phyloP scores from a whole-genome alignment of 2,888 invertebrate species.

The Lepeophtheirus nordmannii region DNA sequence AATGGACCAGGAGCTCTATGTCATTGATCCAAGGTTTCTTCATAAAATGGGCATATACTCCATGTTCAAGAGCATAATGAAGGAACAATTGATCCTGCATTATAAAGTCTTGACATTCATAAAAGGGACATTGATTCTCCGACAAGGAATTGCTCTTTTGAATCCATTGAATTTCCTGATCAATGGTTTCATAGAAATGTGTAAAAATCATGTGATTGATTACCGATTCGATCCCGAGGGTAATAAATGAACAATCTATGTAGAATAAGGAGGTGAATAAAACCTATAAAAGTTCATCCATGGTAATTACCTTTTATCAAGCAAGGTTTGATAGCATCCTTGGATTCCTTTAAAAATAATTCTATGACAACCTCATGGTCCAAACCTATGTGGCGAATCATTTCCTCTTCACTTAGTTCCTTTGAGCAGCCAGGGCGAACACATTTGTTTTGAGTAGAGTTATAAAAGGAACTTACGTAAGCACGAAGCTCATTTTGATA shows the following conservation, averaged over 20 bases:
- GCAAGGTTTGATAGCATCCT: neutral
- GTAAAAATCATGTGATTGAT: neutral
- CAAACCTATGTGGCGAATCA: neutral
- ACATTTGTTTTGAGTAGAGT: too few relatives aligned
- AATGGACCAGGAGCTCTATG: neutral
- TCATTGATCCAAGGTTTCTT: neutral
- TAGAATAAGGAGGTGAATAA: neutral
- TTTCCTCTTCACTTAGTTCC: neutral
- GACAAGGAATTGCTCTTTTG: neutral
- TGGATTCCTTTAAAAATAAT: neutral
- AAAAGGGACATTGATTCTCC: neutral
- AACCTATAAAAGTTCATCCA: too few relatives aligned
- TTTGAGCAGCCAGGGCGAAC: too few relatives aligned
- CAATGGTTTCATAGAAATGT: neutral
- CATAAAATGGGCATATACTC: neutral
- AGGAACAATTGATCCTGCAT: neutral
- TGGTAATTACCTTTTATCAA: neutral
- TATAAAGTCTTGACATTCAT: neutral
- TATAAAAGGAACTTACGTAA: too few relatives aligned
- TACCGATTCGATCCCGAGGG: neutral
- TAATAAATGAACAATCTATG: neutral
- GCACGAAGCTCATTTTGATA: too few relatives aligned
- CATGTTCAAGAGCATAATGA: slow-evolving; percentile 1
- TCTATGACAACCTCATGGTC: neutral
- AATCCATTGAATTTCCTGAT: neutral